Conservation (phyloP, 30 jellyfish, hydroid and myxozoan genomes). For the Turritopsis dohrnii region DNA sequence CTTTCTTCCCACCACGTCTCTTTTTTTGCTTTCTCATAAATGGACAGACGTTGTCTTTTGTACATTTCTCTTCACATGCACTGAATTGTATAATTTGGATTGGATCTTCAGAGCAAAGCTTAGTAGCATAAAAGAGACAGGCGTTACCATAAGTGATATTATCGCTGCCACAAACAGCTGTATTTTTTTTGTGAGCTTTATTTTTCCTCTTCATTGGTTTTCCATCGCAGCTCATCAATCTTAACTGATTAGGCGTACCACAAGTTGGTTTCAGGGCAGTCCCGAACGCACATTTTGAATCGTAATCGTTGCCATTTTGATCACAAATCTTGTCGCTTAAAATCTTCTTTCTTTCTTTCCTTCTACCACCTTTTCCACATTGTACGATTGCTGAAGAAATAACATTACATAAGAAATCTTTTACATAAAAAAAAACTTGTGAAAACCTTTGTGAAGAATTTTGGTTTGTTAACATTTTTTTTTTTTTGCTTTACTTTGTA, state of each 20-base stretch:
- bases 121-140: neutral
- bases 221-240: neutral
- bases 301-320: neutral
- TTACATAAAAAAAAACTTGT: no score
- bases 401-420: neutral
- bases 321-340: neutral
- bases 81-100: neutral
- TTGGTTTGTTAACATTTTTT: no score
- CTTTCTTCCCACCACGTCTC: neutral
- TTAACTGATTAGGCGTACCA: neutral
- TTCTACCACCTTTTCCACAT: neutral
- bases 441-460: no score
- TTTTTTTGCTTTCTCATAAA: neutral
- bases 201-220: neutral
- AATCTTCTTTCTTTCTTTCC: neutral
- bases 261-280: neutral
- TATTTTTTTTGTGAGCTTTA: neutral
- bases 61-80: neutral
- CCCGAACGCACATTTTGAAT: neutral
- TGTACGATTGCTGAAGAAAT: neutral
- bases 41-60: neutral
- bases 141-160: neutral
- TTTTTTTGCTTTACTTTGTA: no score
- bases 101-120: neutral
- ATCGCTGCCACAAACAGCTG: neutral